Conservation (phyloP, 2,888 invertebrate genomes). For the Augiades crinisus region DNA sequence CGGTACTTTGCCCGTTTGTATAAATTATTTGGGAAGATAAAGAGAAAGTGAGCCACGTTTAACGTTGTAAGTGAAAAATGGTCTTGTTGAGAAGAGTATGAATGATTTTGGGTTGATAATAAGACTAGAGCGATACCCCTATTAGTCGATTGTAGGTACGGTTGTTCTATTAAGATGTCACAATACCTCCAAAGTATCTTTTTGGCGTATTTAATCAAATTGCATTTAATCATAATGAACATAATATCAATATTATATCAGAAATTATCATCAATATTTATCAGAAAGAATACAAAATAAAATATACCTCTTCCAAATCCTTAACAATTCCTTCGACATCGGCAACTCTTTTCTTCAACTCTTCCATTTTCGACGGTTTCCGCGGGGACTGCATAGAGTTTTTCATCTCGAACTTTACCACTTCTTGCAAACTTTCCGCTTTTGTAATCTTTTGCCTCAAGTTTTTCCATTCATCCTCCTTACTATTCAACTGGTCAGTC, state of each 20-base stretch:
- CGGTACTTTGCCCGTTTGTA: too few relatives aligned
- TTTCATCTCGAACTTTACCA: constrained; percentile 76
- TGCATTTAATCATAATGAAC: too few relatives aligned
- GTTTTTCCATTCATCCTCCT: constrained; percentile 79
- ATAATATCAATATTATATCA: too few relatives aligned
- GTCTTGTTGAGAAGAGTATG: background rate
- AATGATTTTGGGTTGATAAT: background rate
- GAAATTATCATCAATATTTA: too few relatives aligned
- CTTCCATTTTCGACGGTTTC: constrained; percentile 81
- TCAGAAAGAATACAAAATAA: background rate
- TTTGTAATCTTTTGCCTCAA: constrained; percentile 78
- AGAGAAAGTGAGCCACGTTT: constrained; percentile 5
- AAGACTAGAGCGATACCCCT: too few relatives aligned
- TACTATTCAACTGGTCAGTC: constrained; percentile 72
- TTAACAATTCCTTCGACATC: constrained; percentile 82
- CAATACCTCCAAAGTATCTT: too few relatives aligned
- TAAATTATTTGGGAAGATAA: background rate
- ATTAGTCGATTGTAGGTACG: too few relatives aligned
- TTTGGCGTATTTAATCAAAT: too few relatives aligned
- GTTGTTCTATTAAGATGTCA: too few relatives aligned
- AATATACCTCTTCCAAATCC: constrained; percentile 63
- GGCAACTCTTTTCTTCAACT: constrained; percentile 81
- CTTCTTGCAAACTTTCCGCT: constrained; percentile 76
- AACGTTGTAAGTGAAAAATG: background rate
- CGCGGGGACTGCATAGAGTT: constrained; percentile 75